Evolutionary conservation across 2,113 vertebrate genomes (phyloP).

Genomic region (Tupaia tana): DNA sequence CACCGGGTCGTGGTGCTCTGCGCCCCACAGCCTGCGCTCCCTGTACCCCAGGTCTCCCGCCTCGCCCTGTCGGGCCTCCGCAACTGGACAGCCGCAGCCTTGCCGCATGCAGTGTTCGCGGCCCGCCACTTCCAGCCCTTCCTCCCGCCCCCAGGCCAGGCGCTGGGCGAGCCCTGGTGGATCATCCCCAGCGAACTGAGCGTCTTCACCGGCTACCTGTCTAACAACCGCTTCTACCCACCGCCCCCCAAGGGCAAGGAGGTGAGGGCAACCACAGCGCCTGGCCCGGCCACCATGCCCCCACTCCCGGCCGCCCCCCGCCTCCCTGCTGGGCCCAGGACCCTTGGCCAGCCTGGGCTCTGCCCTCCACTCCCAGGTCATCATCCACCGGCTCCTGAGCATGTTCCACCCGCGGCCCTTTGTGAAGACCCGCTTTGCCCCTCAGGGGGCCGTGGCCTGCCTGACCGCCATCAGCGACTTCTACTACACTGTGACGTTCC

Average conservation of each 20-base stretch:
- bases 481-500: constrained; percentile 95
- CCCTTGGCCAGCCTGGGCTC: not conserved
- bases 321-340: not conserved
- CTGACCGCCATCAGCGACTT: constrained; percentile 93
- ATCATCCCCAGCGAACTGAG: constrained; percentile 96
- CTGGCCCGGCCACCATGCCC: no score
- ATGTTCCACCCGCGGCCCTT: constrained; percentile 98
- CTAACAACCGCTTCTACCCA: constrained; percentile 97
- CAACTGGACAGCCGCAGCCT: constrained; percentile 91
- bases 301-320: no score
- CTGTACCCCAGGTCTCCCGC: constrained; percentile 91
- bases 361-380: constrained; percentile 84
- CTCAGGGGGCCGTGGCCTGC: constrained; percentile 95
- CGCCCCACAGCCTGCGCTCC: not conserved
- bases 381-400: constrained; percentile 94
- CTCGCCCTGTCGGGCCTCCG: constrained; percentile 93
- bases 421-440: constrained; percentile 95
- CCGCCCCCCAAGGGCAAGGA: constrained; percentile 95
- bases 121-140: constrained; percentile 94
- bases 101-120: constrained; percentile 85
- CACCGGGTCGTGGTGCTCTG: not conserved
- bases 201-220: constrained; percentile 96
- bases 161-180: constrained; percentile 95
- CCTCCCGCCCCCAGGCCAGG: constrained; percentile 92
- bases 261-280: constrained; percentile 82